Base-by-base conservation (phyloP, 2,113 vertebrate genomes). In the Heterochromis multidens region DNA sequence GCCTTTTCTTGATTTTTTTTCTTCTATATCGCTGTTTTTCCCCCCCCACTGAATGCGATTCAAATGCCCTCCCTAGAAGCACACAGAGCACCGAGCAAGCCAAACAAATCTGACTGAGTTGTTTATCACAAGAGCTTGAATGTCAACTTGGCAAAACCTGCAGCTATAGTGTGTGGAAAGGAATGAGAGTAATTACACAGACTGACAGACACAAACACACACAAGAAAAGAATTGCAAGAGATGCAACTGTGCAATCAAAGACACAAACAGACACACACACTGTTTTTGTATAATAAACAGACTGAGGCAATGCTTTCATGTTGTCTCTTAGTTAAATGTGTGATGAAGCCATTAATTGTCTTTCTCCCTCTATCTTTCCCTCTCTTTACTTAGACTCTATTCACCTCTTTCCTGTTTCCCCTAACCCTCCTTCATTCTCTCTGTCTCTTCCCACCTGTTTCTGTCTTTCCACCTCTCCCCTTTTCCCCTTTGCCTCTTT, bases 301-400 rank as follows among this genome's bases (percentile, higher is more conserved):
- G 92, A 94, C 94, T 35, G 85, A 86, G 94, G 93, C 92, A 19
- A 91, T 81, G 88, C 95, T 96, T 96, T 96, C 95, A 96, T 95
- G 95, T 96, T 74, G 77, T 88, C 83, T 92, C 81, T 90, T 82
- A 80, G 88, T 91, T 92, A 88, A 82, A 86, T 89, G 87, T 74
- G 87, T 88, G 86, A 93, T 92, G 92, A 90, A 91, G 92, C 87
- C 90, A 85, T 95, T 95, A 93, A 95, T 90, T 92, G 77, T 85
- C 60, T 86, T 89, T 84, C 78, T 83, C 87, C 79, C 87, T 60
- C 65, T 43, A 81, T 72, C 91, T 89, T 78, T 78, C 70, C 85
- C 70, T 87, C 65, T 86, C 87, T 89, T 81, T 82, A 62, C 46
- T 77, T 77, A 21, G 67, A 78, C 74, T 86, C 78, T 67, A 37